Evolutionary conservation across 2,797 vertebrate species (phyloP), one percentile per base, ranked within the genome.

Genomic region (Melanotaenia maccullochi): DNA sequence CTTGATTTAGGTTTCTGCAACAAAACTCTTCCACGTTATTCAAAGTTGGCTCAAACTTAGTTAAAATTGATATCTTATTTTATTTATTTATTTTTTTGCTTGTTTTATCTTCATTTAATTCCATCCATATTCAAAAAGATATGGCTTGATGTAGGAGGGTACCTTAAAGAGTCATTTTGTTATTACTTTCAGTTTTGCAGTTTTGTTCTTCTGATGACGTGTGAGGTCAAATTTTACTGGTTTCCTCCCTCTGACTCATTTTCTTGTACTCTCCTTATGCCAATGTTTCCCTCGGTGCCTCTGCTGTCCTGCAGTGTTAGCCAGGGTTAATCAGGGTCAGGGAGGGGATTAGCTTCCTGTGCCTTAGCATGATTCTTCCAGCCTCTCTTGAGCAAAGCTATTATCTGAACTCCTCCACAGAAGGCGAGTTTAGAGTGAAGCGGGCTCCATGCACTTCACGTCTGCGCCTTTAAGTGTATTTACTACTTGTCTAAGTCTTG

Each of bases 301-400:
- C 63, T 82, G 71, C 81, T 56, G 44, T 73, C 87, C 80, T 52
- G 85, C 76, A 83, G 79, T 28, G 79, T 85, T 79, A 49, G 74
- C 80, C 71, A 4, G 64, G 60, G 86, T 85, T 94, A 92, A 94
- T 91, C 88, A 36, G 87, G 87, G 91, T 91, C 87, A 91, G 80
- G 54, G 81, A 77, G 73, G 85, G 88, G 91, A 93, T 94, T 92
- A 93, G 79, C 85, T 86, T 84, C 64, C 79, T 80, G 87, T 76
- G 77, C 74, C 80, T 90, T 59, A 78, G 64, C 78, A 66, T 71
- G 78, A 73, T 78, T 89, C 22, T 13, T 20, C 69, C 55, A 74
- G 74, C 66, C 75, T 81, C 67, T 76, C 77, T 89, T 84, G 80
- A 85, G 71, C 78, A 79, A 69, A 77, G 80, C 84, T 89, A 66